These are phyloP conservation scores for Hippocampus zosterae DNA, from an alignment of 2,113 vertebrate genomes.

Conservation along the genomic window DNA sequence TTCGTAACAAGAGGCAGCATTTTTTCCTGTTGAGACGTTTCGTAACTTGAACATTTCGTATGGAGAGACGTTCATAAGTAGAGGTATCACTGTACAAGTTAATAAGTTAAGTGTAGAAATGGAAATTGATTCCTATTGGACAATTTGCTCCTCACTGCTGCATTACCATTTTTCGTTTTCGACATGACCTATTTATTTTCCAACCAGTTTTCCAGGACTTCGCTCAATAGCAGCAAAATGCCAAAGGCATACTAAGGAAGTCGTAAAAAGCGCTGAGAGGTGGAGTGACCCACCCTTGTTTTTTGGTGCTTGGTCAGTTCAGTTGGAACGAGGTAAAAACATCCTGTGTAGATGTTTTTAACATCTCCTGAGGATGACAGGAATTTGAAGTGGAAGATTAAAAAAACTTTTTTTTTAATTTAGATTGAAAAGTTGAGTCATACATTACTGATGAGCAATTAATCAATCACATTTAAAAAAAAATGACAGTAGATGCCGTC, in stretches of 20 bases:
- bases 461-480: conserved; percentile 26
- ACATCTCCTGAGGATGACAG: background rate
- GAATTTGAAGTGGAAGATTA: background rate
- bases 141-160: background rate
- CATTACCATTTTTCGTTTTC: background rate
- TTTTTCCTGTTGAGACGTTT: too few species aligned
- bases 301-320: background rate
- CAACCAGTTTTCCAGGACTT: background rate
- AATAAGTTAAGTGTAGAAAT: too few species aligned
- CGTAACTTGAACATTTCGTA: too few species aligned
- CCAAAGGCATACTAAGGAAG: conserved; percentile 1
- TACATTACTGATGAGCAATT: conserved; percentile 10
- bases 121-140: background rate
- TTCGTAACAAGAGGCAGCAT: too few species aligned
- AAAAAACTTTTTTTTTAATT: too few species aligned
- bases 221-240: background rate
- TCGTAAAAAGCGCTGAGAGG: background rate
- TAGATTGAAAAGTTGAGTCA: background rate
- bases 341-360: background rate
- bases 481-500: conserved; percentile 30
- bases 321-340: background rate
- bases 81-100: too few species aligned
- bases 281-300: background rate
- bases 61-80: too few species aligned
- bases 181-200: conserved; percentile 3